Conservation (phyloP, 2,888 invertebrate genomes). For the Linyphia triangularis region DNA sequence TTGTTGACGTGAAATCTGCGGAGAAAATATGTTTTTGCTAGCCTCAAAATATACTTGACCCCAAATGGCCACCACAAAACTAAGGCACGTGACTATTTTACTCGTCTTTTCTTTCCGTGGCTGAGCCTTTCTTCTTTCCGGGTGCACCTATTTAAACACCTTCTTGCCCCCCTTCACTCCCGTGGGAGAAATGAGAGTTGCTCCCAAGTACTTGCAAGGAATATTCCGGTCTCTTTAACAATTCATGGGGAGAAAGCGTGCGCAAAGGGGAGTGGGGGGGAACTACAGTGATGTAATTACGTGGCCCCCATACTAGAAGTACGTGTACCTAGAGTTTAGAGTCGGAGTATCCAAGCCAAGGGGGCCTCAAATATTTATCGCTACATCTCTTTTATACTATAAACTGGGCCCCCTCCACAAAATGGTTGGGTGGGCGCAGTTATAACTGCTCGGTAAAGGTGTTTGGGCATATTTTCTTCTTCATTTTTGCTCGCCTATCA, state of each 20-base stretch:
- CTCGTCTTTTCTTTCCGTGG: conserved; percentile 9
- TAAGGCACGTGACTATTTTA: conserved; percentile 70
- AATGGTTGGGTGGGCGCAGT: conserved; percentile 51
- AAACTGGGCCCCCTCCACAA: conserved; percentile 53
- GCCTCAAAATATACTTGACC: conserved; percentile 68
- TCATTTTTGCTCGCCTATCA: conserved; percentile 66
- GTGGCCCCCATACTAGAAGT: conserved; percentile 44
- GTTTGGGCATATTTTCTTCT: conserved; percentile 71
- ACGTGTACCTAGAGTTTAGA: conserved; percentile 71
- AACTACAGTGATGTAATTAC: conserved; percentile 70
- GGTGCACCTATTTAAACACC: conserved; percentile 69
- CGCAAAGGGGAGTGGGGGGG: conserved; percentile 44
- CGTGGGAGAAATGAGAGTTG: conserved; percentile 28
- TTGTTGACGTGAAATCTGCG: conserved; percentile 70
- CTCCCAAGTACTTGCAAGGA: conserved; percentile 28
- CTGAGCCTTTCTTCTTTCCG: conserved; percentile 17
- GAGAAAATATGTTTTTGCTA: conserved; percentile 62
- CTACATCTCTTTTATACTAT: conserved; percentile 73
- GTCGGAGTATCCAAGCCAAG: conserved; percentile 64
- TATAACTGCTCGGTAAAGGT: conserved; percentile 63
- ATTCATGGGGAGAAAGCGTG: conserved; percentile 66
- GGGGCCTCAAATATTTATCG: conserved; percentile 72
- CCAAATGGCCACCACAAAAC: conserved; percentile 55
- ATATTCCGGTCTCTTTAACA: conserved; percentile 60
- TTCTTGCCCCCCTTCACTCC: conserved; percentile 19